Base-by-base conservation (phyloP, 2,113 vertebrate species). In the Ramphastos sulfuratus region DNA sequence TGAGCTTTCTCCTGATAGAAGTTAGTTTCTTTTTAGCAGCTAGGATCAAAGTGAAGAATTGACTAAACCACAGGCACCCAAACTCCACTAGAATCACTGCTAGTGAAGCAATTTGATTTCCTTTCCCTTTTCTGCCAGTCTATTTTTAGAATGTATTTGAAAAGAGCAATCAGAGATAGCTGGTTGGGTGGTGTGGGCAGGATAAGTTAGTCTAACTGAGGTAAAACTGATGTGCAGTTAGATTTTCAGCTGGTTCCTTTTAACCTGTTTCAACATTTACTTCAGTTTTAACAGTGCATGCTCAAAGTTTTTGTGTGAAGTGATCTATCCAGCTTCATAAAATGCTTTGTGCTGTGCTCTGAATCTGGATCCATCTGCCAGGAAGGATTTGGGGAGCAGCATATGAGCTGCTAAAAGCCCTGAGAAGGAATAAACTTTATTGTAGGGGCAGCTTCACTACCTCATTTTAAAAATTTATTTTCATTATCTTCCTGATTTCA, bases 21-120 rank as follows among this genome's bases (percentile, higher is more conserved):
- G 37, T 82, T 42, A 76, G 8, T 33, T 56, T 39, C 50, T 31
- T 67, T 74, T 85, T 92, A 70, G 46, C 27, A 60, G 71, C 63
- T 79, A 16, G 78, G 67, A 85, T 80, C 82, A 87, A 82, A 64
- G 75, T 87, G 79, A 80, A 55, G 75, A 91, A 42, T 89, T 71
- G 65, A 61, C 48, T 50, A 76, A 82, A 54, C 50, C n/a, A 3
- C 76, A 89, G 80, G 81, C 86, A 93, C 67, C 48, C 33, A 44
- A 81, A 75, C 35, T 76, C 90, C 17, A 46, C 56, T 70, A 71
- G 35, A 87, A 90, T 82, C 60, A 73, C 52, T 91, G 60, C n/a
- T 71, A 31, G 35, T 65, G 67, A 72, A 70, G 55, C 46, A 50
- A 50, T 85, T 86, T 13, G 7, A 20, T 93, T 93, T 93, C 63